Base-by-base conservation (phyloP, 2,113 vertebrate species). In the Poecile atricapillus region DNA sequence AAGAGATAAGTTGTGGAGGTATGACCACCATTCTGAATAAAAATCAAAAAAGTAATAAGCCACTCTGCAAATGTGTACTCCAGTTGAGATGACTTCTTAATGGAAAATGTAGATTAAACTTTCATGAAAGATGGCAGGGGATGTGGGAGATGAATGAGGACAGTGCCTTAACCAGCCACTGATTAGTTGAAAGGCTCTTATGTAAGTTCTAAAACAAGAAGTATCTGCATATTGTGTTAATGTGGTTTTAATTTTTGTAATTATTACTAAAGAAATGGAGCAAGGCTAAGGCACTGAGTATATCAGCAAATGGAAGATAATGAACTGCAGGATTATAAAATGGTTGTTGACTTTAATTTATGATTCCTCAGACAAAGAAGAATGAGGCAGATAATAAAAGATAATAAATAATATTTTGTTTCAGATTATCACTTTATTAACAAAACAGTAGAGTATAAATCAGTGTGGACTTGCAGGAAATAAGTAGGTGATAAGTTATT, bases 321-420 rank as follows among this genome's bases (percentile, higher is more conserved):
- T 97, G 95, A 98, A 97, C 96, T 97, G 43, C 93, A 88, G 74
- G 94, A 95, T 92, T 97, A 94, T 97, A 94, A 93, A 97, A 98
- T 97, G 96, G 87, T 93, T 94, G 83, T 89, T 97, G 95, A 92
- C 88, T 97, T 96, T 96, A 97, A 97, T 98, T 98, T 97, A 97
- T 95, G 87, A 71, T 71, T 86, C 41, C 74, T 96, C 47, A 94
- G 93, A 91, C 97, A 94, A 94, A 97, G 97, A 97, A 91, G 87
- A 95, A 97, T 92, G 96, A 97, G 79, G 55, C 6, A 46, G 78
- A 96, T 95, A 94, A 88, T 94, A 90, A 94, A 93, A 94, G 91
- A 97, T 95, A 97, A 98, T 97, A 97, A 97, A 98, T 89, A 93
- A 96, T 94, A 91, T 94, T 97, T 97, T 96, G 81, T 95, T 97